A percentile compares a stretch with the other conserved stretches of the same genome.
phyloP scores from a whole-genome alignment of 2,113 vertebrate species.

The Polypterus senegalus region DNA sequence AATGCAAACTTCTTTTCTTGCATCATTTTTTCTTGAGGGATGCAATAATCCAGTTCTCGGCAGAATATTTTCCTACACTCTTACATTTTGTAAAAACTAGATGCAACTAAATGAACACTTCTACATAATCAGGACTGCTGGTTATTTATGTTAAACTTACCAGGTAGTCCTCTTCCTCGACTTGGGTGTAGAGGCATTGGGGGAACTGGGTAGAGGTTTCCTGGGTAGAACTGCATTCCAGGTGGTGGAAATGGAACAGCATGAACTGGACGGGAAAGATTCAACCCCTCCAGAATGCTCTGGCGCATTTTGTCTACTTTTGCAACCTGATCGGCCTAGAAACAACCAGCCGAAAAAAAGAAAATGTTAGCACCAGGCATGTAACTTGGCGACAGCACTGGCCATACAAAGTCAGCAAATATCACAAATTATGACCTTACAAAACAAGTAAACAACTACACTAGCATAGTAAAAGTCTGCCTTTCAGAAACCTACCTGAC shows the following conservation, averaged over 20 bases:
- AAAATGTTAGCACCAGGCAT: neutral
- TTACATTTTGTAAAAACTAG: no score
- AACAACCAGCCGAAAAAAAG: conserved; percentile 16
- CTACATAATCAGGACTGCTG: no score
- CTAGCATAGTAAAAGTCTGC: accelerated
- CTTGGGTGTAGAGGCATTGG: conserved; percentile 67
- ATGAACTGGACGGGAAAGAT: conserved; percentile 73
- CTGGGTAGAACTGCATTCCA: conserved; percentile 79
- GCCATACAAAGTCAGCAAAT: no score
- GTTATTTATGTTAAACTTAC: conserved; percentile 40
- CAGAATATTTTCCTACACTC: no score
- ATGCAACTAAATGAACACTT: no score
- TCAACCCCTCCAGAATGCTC: conserved; percentile 87
- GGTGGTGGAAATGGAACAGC: conserved; percentile 71
- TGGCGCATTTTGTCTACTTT: conserved; percentile 93
- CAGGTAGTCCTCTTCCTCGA: conserved; percentile 69
- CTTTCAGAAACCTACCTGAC: conserved; percentile 63
- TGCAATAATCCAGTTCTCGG: no score
- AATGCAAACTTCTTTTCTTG: no score
- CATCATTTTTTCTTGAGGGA: no score
- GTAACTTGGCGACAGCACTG: no score
- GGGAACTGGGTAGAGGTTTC: conserved; percentile 68
- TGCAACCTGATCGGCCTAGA: conserved; percentile 73
- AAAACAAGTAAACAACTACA: neutral
- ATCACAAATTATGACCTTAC: no score